Evolutionary conservation across 2,797 vertebrate genomes (phyloP).

Genomic region (Cryptoblepharus egeriae): DNA sequence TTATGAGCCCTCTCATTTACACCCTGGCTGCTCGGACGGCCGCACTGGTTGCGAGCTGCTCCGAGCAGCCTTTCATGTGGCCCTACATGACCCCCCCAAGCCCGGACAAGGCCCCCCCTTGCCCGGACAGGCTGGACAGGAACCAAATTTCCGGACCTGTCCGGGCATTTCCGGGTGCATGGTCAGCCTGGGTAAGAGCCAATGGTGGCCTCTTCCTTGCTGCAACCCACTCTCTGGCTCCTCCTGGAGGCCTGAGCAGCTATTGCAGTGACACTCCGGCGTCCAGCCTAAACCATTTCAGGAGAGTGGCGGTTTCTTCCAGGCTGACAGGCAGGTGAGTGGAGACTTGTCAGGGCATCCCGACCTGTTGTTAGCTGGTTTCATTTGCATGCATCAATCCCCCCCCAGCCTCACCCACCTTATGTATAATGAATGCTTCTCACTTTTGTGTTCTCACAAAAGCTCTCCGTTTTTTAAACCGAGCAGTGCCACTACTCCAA

Average conservation of each 20-base stretch:
- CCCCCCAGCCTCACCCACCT: slow-evolving; percentile 45
- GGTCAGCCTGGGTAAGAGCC: too few species aligned
- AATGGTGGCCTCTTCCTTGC: not conserved
- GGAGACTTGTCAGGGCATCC: not conserved
- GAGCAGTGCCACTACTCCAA: slow-evolving; percentile 74
- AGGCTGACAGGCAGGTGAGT: not conserved
- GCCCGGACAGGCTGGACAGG: too few species aligned
- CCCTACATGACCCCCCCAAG: too few species aligned
- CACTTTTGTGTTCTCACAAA: slow-evolving; percentile 67
- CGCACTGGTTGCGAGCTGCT: too few species aligned
- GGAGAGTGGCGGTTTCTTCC: not conserved
- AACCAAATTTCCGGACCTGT: too few species aligned
- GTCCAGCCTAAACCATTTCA: not conserved
- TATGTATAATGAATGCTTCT: slow-evolving; percentile 65
- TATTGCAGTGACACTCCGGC: not conserved
- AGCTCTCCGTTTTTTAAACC: slow-evolving; percentile 71
- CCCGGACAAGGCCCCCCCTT: too few species aligned
- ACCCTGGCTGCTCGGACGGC: too few species aligned
- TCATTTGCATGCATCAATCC: slow-evolving; percentile 36
- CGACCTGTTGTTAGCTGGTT: slow-evolving; percentile 52
- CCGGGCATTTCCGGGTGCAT: too few species aligned
- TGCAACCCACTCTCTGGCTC: not conserved
- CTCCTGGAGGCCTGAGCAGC: not conserved
- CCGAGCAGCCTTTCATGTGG: too few species aligned
- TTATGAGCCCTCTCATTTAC: too few species aligned